phyloP scores from a whole-genome alignment of 2,113 vertebrate species.

The Corydoras sp. region DNA sequence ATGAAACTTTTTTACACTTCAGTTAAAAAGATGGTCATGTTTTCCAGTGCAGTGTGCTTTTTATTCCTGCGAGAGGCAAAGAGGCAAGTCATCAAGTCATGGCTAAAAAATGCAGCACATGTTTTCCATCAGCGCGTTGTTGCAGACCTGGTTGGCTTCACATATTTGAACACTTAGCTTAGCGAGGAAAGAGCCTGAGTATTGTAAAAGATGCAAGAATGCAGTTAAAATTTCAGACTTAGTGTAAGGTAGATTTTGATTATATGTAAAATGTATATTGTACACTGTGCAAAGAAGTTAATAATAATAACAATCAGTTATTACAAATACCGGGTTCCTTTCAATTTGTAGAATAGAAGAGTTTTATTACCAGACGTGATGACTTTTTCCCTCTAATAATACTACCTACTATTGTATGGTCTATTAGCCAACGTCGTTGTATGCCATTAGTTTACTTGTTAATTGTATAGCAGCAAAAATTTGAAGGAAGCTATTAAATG shows the following conservation, averaged over 20 bases:
- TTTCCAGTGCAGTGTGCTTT: slow-evolving; percentile 13
- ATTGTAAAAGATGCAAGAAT: slow-evolving; percentile 53
- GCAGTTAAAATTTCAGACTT: slow-evolving; percentile 46
- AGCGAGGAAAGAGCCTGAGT: slow-evolving; percentile 54
- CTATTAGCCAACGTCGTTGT: too few species aligned
- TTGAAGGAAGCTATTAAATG: too few species aligned
- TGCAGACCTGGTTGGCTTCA: slow-evolving; percentile 57
- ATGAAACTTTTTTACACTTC: slow-evolving; percentile 26
- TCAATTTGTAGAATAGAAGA: too few species aligned
- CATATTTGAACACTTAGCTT: slow-evolving; percentile 57
- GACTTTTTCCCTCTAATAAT: too few species aligned
- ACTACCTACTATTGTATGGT: too few species aligned
- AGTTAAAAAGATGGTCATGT: slow-evolving; percentile 14
- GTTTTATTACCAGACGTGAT: too few species aligned
- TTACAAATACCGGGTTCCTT: too few species aligned
- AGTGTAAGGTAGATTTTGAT: slow-evolving; percentile 21
- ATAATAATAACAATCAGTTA: too few species aligned
- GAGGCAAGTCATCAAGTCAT: slow-evolving; percentile 66
- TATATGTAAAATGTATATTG: too few species aligned
- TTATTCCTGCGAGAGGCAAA: slow-evolving; percentile 24
- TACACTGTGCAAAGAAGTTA: too few species aligned
- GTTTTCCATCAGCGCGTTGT: slow-evolving; percentile 60
- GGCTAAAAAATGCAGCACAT: slow-evolving; percentile 68
- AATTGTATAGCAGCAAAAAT: too few species aligned
- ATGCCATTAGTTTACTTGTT: too few species aligned